Conservation (phyloP, 2,113 vertebrate species). For the Gobius niger region DNA sequence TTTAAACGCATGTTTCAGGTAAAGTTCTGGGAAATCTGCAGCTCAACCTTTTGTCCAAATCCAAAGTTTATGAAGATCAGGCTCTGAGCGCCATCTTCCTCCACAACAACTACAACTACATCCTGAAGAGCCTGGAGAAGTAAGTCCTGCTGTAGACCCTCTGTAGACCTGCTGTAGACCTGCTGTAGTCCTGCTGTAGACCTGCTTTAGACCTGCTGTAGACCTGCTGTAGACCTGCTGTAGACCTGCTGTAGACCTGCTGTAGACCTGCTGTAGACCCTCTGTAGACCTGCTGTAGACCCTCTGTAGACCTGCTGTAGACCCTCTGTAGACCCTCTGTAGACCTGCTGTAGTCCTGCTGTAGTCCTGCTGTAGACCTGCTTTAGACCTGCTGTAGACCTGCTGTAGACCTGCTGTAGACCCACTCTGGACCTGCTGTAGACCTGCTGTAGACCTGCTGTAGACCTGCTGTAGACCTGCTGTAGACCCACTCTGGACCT, state of each 20-base stretch:
- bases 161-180: slow-evolving; percentile 3
- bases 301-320: no score
- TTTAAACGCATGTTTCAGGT: no score
- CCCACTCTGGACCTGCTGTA: slow-evolving; percentile 50
- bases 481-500: no score
- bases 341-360: no score
- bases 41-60: slow-evolving; percentile 94
- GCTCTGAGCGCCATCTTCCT: slow-evolving; percentile 95
- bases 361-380: no score
- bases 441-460: no score
- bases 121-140: slow-evolving; percentile 98
- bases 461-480: no score
- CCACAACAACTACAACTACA: slow-evolving; percentile 99
- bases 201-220: background rate
- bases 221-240: background rate
- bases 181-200: background rate
- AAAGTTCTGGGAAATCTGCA: slow-evolving; percentile 97
- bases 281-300: no score
- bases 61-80: slow-evolving; percentile 95
- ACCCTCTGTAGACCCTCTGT: no score
- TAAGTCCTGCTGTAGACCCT: slow-evolving; percentile 45
- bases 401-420: slow-evolving; percentile 85
- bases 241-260: slow-evolving; percentile 22
- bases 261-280: no score
- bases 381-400: slow-evolving; percentile 19